phyloP scores from a whole-genome alignment of 2,113 vertebrate species.

The Mormoops blainvillei region DNA sequence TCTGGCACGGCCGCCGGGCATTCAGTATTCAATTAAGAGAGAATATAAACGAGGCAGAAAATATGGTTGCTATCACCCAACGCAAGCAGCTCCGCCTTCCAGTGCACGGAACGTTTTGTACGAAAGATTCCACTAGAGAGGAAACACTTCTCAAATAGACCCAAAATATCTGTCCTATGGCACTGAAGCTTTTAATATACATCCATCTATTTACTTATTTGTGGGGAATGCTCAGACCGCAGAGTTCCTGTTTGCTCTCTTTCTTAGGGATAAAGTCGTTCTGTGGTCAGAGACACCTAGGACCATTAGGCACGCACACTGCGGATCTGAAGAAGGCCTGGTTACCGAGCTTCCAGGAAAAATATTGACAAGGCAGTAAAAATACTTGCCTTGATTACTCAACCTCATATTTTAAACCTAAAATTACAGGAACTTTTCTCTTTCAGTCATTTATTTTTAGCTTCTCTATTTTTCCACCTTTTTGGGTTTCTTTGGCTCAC shows the following conservation, averaged over 20 bases:
- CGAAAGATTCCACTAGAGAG: slow-evolving; percentile 53
- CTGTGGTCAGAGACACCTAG: slow-evolving; percentile 82
- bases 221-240: slow-evolving; percentile 79
- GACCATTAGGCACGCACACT: slow-evolving; percentile 78
- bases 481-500: slow-evolving; percentile 52
- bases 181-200: slow-evolving; percentile 44
- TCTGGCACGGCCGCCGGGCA: slow-evolving; percentile 18
- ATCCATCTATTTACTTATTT: slow-evolving; percentile 62
- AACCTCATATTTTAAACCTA: slow-evolving; percentile 82
- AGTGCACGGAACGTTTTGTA: slow-evolving; percentile 48
- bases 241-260: slow-evolving; percentile 84
- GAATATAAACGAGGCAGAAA: slow-evolving; percentile 62
- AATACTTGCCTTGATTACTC: slow-evolving; percentile 88
- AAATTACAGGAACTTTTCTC: slow-evolving; percentile 85
- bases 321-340: slow-evolving; percentile 82
- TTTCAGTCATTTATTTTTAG: slow-evolving; percentile 84
- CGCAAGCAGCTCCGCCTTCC: slow-evolving; percentile 38
- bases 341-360: slow-evolving; percentile 85
- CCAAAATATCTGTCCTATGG: slow-evolving; percentile 72
- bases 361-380: slow-evolving; percentile 88
- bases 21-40: slow-evolving; percentile 30
- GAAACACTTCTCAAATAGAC: slow-evolving; percentile 65
- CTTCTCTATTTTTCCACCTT: slow-evolving; percentile 74
- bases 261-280: slow-evolving; percentile 83
- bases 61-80: slow-evolving; percentile 25